phyloP scores from a whole-genome alignment of 1,140 invertebrate species.

The Megalonaias nervosa region DNA sequence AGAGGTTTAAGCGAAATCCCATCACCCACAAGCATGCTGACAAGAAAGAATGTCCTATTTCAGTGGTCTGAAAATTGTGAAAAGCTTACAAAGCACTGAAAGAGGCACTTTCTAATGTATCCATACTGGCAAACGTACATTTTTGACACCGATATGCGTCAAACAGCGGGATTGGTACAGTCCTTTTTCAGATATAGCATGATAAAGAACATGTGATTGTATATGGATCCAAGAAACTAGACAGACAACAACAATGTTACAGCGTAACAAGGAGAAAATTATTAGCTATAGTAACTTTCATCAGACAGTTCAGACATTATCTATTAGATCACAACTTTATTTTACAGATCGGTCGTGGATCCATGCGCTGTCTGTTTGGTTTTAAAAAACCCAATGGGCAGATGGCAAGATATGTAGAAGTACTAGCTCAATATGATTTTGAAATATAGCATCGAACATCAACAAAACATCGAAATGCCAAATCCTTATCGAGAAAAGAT shows the following conservation, averaged over 20 bases:
- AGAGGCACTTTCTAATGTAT: slow-evolving; percentile 22
- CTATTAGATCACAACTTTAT: slow-evolving; percentile 14
- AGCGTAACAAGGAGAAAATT: slow-evolving; percentile 35
- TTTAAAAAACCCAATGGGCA: slow-evolving; percentile 39
- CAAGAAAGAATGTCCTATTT: slow-evolving; percentile 22
- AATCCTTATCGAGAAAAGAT: slow-evolving; percentile 37
- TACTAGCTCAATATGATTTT: slow-evolving; percentile 46
- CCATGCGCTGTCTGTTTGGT: slow-evolving; percentile 8
- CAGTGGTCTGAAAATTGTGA: slow-evolving; percentile 30
- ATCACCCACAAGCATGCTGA: slow-evolving; percentile 21
- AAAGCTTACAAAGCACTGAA: slow-evolving; percentile 40
- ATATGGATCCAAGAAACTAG: slow-evolving; percentile 38
- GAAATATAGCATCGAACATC: slow-evolving; percentile 46
- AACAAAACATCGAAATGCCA: slow-evolving; percentile 51
- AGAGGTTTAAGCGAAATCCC: slow-evolving; percentile 22
- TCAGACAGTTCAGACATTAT: slow-evolving; percentile 23
- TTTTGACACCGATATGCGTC: slow-evolving; percentile 48
- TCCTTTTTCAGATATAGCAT: slow-evolving; percentile 52
- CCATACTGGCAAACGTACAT: slow-evolving; percentile 5
- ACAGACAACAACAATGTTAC: slow-evolving; percentile 71
- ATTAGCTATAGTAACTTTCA: slow-evolving; percentile 18
- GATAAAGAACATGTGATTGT: slow-evolving; percentile 43
- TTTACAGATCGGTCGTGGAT: slow-evolving; percentile 18
- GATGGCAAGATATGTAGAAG: slow-evolving; percentile 49
- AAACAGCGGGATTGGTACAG: slow-evolving; percentile 46